Evolutionary conservation across 1,140 invertebrate species (phyloP), one percentile per base, ranked within the genome.

Genomic region (Nephotettix cincticeps): DNA sequence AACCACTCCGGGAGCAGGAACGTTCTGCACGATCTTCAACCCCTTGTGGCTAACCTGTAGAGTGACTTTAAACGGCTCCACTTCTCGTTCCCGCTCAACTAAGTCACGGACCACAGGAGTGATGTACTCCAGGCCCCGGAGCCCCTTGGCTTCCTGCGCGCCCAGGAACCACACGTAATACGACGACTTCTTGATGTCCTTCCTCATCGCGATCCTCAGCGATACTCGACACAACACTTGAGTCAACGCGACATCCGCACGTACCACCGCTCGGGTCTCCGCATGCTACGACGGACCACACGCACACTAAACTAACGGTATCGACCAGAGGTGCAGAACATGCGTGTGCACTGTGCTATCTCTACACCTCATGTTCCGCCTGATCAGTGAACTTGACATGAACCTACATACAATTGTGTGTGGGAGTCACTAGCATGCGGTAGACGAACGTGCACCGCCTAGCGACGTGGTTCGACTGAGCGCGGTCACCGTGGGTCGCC

Each of bases 141-240:
- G 85, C 17, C 95, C 95, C 75, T 93, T 90, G 30, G 93, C 92
- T 83, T 98, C 96, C 83, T 96, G 93, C 75, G 96, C 95, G 23
- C 97, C 97, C 74, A 99, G 86, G 84, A 98, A 99, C 93, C 96
- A 97, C 56, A 99, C 96, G 83, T 99, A 99, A 83, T 97, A 98
- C 32, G 95, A 97, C 56, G 94, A 93, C 80, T 97, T 97, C 83
- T 96, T 96, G 75, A 95, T 91, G 79, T 95, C 93, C 79, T 93
- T 93, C 78, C 89, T 81, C 82, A 89, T 86, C 3, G 29, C 23
- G 51, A 19, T 28, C 27, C n/a, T n/a, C n/a, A n/a, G 23, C n/a
- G 30, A 66, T 36, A 36, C 40, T 1, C 30, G 1, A n/a, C 40
- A 13, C 11, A 9, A n/a, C 30, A 66, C 23, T 43, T 17, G n/a